Evolutionary conservation across 2,797 vertebrate genomes (phyloP).

Genomic region (Tapera naevia): DNA sequence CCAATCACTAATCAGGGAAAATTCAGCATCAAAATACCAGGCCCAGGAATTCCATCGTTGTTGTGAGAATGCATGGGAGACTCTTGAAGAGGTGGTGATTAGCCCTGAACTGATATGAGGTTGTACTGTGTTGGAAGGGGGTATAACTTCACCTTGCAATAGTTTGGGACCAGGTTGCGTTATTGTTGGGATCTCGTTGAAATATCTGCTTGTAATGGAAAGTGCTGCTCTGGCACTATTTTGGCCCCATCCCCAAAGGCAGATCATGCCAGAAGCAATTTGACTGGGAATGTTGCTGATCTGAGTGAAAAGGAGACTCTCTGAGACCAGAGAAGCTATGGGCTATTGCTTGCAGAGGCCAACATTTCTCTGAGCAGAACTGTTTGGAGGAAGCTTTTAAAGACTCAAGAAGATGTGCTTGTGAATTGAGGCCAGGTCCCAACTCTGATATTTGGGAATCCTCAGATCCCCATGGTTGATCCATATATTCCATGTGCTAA

Average conservation of each 20-base stretch:
- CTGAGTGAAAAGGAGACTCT: neutral
- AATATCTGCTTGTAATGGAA: neutral
- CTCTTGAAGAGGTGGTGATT: neutral
- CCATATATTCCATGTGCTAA: neutral
- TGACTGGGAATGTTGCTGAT: neutral
- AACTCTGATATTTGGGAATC: neutral
- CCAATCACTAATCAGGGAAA: neutral
- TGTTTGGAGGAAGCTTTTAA: neutral
- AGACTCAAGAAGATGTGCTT: neutral
- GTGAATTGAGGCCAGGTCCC: neutral
- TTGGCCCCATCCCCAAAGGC: neutral
- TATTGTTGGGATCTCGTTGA: neutral
- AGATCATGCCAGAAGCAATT: neutral
- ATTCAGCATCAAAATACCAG: neutral
- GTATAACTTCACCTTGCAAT: neutral
- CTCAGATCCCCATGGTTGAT: neutral
- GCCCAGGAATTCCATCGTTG: neutral
- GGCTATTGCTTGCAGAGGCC: neutral
- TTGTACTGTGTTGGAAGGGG: neutral
- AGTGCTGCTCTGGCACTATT: neutral
- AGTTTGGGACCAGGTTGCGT: neutral
- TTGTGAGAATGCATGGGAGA: neutral
- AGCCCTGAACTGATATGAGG: neutral
- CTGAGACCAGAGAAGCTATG: neutral
- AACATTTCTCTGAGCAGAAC: neutral